Base-by-base conservation (phyloP, 2,888 invertebrate species). In the Bellardia pandia region DNA sequence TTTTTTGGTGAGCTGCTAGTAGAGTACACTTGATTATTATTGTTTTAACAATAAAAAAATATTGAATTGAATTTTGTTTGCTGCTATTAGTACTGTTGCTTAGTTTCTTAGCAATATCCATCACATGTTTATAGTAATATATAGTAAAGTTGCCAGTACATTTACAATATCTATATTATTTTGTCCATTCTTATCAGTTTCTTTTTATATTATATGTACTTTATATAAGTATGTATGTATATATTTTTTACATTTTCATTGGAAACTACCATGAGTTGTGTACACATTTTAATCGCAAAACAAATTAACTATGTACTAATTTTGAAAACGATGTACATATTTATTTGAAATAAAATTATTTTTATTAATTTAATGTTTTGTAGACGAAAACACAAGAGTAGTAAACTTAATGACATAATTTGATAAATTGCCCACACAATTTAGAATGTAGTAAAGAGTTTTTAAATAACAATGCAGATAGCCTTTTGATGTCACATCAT, bases 1-100 rank as follows among this genome's bases (percentile, higher is more conserved):
- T 9, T 23, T 51, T 60, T 79, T 45, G 9, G 16, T 60, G 2
- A 62, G 13, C 40, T 68, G 11, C 16, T 5, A 37, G 6, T 56
- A 69, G 16, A 78, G 45, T 48, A 48, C 45, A 68, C 33, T 77
- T 77, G n/a, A 68, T 56, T 77, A 14, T 68, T 60, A 60, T 48
- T 75, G 60, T 33, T 48, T 60, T 30, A 48, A 60, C 11, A 60
- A 48, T 48, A 60, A 33, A 30, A 30, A 13, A 14, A 60, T 30
- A 68, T 11, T 23, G 68, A 68, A 68, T 30, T 23, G 1, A 23
- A 23, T 60, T 16, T 56, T 33, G 33, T 33, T 33, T 60, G n/a
- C 33, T 30, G 30, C 23, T 30, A 30, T 30, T 60, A 45, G 9
- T 45, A 13, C 23, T 23, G 23, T 30, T 48, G 16, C 4, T 14